These are phyloP conservation scores for Stomatorhinus walkeri DNA, from an alignment of 2,797 vertebrate species.

Conservation along the genomic window DNA sequence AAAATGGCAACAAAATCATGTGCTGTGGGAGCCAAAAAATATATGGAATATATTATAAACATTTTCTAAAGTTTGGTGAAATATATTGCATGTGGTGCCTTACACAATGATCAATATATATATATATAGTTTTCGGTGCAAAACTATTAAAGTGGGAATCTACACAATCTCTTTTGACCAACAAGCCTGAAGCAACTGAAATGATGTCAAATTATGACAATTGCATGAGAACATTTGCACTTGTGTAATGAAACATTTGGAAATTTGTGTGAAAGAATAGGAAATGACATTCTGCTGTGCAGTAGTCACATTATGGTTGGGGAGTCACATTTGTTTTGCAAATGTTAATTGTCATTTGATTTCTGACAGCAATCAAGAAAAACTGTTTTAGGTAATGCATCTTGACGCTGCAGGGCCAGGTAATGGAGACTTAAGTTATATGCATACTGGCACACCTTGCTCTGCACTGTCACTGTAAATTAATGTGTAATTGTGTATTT, in stretches of 20 bases:
- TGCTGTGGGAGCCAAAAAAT: not conserved
- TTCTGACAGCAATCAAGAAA: not conserved
- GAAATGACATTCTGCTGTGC: not conserved
- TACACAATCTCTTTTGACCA: not conserved
- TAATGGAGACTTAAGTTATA: not conserved
- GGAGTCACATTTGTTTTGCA: not conserved
- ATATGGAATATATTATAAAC: not conserved
- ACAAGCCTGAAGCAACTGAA: not conserved
- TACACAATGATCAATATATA: not conserved
- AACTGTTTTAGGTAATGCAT: not conserved
- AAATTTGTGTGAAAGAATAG: not conserved
- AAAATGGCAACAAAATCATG: too few species aligned
- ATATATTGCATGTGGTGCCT: not conserved
- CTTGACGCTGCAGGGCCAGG: not conserved
- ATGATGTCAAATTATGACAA: not conserved
- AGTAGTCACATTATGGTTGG: not conserved
- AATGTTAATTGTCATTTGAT: not conserved
- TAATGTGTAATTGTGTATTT: not conserved
- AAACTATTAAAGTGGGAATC: not conserved
- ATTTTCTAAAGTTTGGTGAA: not conserved
- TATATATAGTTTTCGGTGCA: not conserved
- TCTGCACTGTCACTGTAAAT: not conserved
- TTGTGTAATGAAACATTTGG: not conserved
- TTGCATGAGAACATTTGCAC: not conserved
- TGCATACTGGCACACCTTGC: not conserved